Evolutionary conservation across 2,797 vertebrate species (phyloP), one percentile per base, ranked within the genome.

Genomic region (Rhyacichthys aspro): DNA sequence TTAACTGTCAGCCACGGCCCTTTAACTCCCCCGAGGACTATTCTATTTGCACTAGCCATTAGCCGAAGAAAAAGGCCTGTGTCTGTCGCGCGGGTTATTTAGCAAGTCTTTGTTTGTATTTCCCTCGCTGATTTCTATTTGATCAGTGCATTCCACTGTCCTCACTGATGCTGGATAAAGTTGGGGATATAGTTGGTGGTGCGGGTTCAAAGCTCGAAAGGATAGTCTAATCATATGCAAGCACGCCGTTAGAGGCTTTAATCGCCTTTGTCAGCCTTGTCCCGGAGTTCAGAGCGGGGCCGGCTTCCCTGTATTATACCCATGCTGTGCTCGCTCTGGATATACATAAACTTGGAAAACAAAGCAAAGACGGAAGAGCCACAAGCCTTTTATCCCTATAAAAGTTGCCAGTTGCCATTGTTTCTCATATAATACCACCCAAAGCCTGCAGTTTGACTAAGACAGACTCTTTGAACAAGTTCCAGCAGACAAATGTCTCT

Each of bases 1-100:
- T 85, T 83, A 86, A 85, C 86, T 88, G 82, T 87, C 86, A 87
- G 77, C 67, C 37, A 2, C 68, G 69, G 74, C 84, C 74, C 77
- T 79, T 83, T 79, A 83, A 82, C 78, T 89, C 87, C 81, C 84
- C 58, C 34, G 68, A 75, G 85, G 71, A 73, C 73, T 67, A 79
- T 79, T 86, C 71, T 83, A 78, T 86, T 86, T 85, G 76, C 81
- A 73, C 75, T 73, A 72, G 78, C 84, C 85, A 85, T 82, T 84
- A 88, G 68, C 57, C 3, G 60, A 78, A 74, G 73, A 86, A 81
- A 76, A 38, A 72, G 76, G 73, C 65, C 82, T 64, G 66, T 81
- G 70, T 74, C 70, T 74, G 74, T 69, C 52, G 66, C 63, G 45
- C 57, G 28, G 72, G 67, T 84, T 83, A 78, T 85, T 88, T 86